Evolutionary conservation across 1,140 invertebrate genomes (phyloP).

Genomic region (Drosophila arizonae): DNA sequence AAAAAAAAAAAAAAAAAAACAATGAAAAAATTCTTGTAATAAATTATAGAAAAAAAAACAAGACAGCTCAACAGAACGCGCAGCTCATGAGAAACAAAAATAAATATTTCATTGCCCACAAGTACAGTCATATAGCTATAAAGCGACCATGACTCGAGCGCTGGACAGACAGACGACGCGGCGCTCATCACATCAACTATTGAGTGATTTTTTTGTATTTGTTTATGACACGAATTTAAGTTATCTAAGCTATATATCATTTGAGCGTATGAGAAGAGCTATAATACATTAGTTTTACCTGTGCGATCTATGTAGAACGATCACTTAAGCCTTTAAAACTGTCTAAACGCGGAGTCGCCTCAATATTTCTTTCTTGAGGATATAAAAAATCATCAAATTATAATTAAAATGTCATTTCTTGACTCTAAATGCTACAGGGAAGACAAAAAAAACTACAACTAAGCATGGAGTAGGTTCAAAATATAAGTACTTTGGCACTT

Average conservation of each 20-base stretch:
- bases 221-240: constrained; percentile 2
- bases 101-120: constrained; percentile 37
- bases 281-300: neutral
- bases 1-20: constrained; percentile 13
- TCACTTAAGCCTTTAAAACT: too few relatives aligned
- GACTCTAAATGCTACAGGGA: too few relatives aligned
- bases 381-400: too few relatives aligned
- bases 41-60: constrained; percentile 21
- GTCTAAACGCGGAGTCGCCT: too few relatives aligned
- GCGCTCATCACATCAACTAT: neutral
- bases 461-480: too few relatives aligned
- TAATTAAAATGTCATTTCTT: too few relatives aligned
- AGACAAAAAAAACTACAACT: too few relatives aligned
- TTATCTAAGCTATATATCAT: constrained; percentile 7
- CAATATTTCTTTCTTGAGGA: too few relatives aligned
- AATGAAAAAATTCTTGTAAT: constrained; percentile 29
- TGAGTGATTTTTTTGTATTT: neutral
- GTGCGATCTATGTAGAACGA: too few relatives aligned
- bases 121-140: constrained; percentile 1
- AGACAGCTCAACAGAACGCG: constrained; percentile 29
- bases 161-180: neutral
- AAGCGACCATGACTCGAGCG: constrained; percentile 17
- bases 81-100: constrained; percentile 37
- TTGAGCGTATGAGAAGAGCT: neutral
- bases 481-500: too few relatives aligned